Evolutionary conservation across 2,797 vertebrate genomes (phyloP).

Genomic region (Myiotriccus ornatus): DNA sequence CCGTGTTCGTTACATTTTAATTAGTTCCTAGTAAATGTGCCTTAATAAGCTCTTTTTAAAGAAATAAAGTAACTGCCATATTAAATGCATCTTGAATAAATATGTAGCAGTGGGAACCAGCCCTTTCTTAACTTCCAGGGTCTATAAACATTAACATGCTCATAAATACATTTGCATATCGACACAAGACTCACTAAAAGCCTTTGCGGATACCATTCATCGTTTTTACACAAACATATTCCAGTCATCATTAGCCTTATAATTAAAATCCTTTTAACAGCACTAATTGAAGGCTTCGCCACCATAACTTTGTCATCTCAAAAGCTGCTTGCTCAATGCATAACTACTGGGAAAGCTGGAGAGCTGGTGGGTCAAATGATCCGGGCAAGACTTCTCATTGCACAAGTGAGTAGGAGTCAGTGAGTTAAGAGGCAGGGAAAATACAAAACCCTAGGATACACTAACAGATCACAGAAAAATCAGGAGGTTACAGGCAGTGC

Average conservation of each 20-base stretch:
- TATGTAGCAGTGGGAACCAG: background rate
- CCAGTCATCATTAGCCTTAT: slow-evolving; percentile 44
- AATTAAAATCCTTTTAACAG: slow-evolving; percentile 63
- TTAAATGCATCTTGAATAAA: slow-evolving; percentile 63
- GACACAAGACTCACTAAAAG: slow-evolving; percentile 45
- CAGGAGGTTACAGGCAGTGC: background rate
- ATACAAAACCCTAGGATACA: background rate
- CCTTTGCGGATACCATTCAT: slow-evolving; percentile 8
- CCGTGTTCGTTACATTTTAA: slow-evolving; percentile 37
- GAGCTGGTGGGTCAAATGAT: background rate
- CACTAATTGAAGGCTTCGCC: slow-evolving; percentile 34
- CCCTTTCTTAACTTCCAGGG: slow-evolving; percentile 15
- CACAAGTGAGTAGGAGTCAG: background rate
- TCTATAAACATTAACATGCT: slow-evolving; percentile 36
- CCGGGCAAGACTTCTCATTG: background rate
- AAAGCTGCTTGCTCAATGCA: background rate
- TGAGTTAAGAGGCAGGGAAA: background rate
- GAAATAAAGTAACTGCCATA: slow-evolving; percentile 13
- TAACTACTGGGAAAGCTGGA: background rate
- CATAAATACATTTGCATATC: slow-evolving; percentile 52
- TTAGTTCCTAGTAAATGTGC: slow-evolving; percentile 57
- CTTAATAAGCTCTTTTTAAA: slow-evolving; percentile 43
- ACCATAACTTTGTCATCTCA: background rate
- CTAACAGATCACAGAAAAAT: background rate
- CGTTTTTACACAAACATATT: slow-evolving; percentile 63